A percentile compares a stretch with the other conserved stretches of the same genome.
These are phyloP conservation scores for Lagorchestes hirsutus DNA, from an alignment of 2,797 vertebrate species.

Conservation along the genomic window DNA sequence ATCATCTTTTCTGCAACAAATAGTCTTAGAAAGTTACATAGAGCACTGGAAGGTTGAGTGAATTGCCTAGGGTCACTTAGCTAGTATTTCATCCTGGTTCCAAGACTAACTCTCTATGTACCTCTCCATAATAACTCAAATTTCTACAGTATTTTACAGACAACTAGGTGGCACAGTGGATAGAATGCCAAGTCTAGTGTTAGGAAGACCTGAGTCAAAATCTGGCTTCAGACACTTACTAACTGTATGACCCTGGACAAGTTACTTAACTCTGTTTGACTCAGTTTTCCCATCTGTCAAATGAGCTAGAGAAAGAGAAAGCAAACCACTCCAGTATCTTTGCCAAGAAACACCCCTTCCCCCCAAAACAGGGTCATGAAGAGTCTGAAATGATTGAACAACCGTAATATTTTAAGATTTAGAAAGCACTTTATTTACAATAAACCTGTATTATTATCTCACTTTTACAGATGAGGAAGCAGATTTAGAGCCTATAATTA, in stretches of 20 bases:
- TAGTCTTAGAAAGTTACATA: not conserved
- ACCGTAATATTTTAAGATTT: not conserved
- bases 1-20: not conserved
- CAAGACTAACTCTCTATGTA: not conserved
- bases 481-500: not conserved
- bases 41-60: too few relatives aligned
- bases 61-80: too few relatives aligned
- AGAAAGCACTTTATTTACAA: not conserved
- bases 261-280: not conserved
- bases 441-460: not conserved
- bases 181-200: not conserved
- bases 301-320: not conserved
- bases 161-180: not conserved
- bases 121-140: not conserved
- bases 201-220: not conserved
- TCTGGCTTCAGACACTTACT: not conserved
- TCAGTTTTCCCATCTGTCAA: not conserved
- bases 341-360: not conserved
- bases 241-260: not conserved
- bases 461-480: not conserved
- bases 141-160: not conserved
- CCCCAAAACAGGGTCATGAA: not conserved
- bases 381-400: not conserved
- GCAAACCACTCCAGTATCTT: not conserved
- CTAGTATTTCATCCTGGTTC: not conserved